phyloP scores from a whole-genome alignment of 2,888 invertebrate genomes.

The Anthophora plumipes region DNA sequence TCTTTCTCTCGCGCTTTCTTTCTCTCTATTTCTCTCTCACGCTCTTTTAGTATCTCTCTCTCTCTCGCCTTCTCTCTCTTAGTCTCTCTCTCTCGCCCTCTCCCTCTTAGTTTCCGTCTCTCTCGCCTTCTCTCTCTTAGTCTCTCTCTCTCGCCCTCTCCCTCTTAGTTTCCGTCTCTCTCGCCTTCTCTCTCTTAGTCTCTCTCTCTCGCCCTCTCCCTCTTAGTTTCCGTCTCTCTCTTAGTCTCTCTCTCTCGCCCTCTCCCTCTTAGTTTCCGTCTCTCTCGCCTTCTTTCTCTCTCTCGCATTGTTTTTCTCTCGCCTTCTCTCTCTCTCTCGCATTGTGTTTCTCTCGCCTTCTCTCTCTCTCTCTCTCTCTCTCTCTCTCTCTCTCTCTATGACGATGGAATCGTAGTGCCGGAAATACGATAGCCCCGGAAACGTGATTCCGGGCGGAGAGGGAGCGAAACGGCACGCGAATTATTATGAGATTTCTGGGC shows the following conservation, averaged over 20 bases:
- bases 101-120: too few species aligned
- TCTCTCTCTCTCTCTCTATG: background rate
- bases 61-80: background rate
- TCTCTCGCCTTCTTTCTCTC: too few species aligned
- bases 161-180: too few species aligned
- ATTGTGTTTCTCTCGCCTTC: too few species aligned
- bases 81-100: background rate
- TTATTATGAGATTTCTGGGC: constrained; percentile 55
- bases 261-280: too few species aligned
- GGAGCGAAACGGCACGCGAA: constrained; percentile 19
- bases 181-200: background rate
- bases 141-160: background rate
- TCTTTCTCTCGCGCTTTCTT: background rate
- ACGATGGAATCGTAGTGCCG: constrained; percentile 29
- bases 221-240: background rate
- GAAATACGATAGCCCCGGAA: constrained; percentile 44
- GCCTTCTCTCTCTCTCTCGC: too few species aligned
- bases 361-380: background rate
- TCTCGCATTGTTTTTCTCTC: too few species aligned
- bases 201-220: background rate
- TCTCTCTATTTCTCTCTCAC: too few species aligned
- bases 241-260: background rate
- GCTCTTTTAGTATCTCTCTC: too few species aligned
- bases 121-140: background rate
- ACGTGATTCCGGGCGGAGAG: constrained; percentile 31